Evolutionary conservation across 2,113 vertebrate genomes (phyloP).

Genomic region (Anser cygnoides): DNA sequence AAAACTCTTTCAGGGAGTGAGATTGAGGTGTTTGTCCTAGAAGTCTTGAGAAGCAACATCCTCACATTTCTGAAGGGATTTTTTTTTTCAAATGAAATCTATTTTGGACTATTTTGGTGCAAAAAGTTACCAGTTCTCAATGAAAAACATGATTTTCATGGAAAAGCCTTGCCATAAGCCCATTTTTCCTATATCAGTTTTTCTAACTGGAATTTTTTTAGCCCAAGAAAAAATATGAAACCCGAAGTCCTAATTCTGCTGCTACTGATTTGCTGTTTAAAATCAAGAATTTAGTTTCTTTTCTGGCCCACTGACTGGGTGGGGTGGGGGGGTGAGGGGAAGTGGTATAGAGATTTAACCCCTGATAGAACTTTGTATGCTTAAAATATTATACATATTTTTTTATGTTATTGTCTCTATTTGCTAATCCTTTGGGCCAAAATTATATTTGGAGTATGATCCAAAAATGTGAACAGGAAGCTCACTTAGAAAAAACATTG

Average conservation of each 20-base stretch:
- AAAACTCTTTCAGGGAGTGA: neutral
- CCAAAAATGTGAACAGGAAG: neutral
- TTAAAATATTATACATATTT: neutral
- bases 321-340: neutral
- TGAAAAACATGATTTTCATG: neutral
- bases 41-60: neutral
- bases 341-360: neutral
- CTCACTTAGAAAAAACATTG: neutral
- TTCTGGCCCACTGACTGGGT: neutral
- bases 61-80: neutral
- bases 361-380: neutral
- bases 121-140: neutral
- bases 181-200: rapidly evolving
- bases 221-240: neutral
- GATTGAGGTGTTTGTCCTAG: neutral
- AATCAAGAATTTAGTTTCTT: neutral
- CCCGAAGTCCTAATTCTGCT: neutral
- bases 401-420: neutral
- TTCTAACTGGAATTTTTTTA: neutral
- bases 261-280: neutral
- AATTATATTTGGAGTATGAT: neutral
- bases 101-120: neutral
- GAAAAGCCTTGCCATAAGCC: neutral
- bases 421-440: neutral
- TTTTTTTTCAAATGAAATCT: neutral